A percentile compares a stretch with the other conserved stretches of the same genome.
These are phyloP conservation scores for Scaptomyza montana DNA, from an alignment of 1,140 invertebrate genomes.

Conservation along the genomic window DNA sequence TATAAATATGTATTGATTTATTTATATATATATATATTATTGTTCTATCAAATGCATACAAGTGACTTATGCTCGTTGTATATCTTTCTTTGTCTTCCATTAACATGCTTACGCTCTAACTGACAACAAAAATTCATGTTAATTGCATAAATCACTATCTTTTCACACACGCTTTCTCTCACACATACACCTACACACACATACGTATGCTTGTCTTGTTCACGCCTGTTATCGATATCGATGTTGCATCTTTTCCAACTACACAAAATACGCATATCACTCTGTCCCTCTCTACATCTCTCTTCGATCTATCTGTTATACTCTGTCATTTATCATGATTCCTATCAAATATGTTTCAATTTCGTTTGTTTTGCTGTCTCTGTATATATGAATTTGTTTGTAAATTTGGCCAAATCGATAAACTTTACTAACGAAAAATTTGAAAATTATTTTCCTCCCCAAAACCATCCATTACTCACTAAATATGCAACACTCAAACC, in stretches of 20 bases:
- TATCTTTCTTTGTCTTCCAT: constrained; percentile 81
- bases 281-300: not conserved
- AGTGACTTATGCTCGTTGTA: constrained; percentile 83
- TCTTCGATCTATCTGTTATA: constrained; percentile 6
- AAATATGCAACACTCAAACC: constrained; percentile 8
- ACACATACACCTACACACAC: constrained; percentile 12
- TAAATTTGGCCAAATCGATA: constrained; percentile 62
- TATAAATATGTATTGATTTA: constrained; percentile 7
- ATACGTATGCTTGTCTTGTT: constrained; percentile 22
- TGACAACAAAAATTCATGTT: constrained; percentile 30
- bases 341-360: not conserved
- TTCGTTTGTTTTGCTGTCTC: constrained; percentile 1
- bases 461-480: not conserved
- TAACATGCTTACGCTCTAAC: constrained; percentile 77
- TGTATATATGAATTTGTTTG: constrained; percentile 43
- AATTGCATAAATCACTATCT: constrained; percentile 14
- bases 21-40: constrained; percentile 33
- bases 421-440: constrained; percentile 74
- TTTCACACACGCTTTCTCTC: not conserved
- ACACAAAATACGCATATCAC: not conserved
- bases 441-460: constrained; percentile 56
- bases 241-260: constrained; percentile 15
- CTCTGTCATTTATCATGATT: constrained; percentile 12
- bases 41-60: constrained; percentile 50
- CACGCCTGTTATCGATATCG: constrained; percentile 30